phyloP scores from a whole-genome alignment of 2,797 vertebrate genomes.

The Tadarida brasiliensis region DNA sequence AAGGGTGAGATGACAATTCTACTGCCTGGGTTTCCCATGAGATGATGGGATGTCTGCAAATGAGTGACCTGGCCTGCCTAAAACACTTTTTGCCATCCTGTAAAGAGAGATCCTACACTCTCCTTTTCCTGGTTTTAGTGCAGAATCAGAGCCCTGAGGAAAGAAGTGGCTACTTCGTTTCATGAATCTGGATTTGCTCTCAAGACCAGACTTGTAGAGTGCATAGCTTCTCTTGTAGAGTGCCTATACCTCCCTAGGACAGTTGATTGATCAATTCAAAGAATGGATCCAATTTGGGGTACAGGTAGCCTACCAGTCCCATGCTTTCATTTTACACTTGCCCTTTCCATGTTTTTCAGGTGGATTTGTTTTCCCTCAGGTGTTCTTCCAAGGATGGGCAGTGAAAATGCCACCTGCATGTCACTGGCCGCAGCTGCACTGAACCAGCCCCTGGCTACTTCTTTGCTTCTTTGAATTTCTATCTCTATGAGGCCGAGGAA shows the following conservation, averaged over 20 bases:
- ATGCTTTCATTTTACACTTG: not conserved
- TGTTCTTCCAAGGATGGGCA: conserved; percentile 90
- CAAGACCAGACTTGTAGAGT: not conserved
- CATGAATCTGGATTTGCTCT: not conserved
- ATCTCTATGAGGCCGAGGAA: conserved; percentile 93
- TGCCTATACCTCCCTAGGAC: not conserved
- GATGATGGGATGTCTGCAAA: not conserved
- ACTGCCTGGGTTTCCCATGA: fast-evolving
- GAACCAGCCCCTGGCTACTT: conserved; percentile 91
- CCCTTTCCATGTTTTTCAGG: not conserved
- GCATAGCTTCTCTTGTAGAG: too few relatives aligned
- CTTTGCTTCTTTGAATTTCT: conserved; percentile 92
- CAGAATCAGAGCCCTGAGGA: not conserved
- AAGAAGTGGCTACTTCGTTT: not conserved
- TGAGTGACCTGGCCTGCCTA: too few relatives aligned
- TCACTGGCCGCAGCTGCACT: conserved; percentile 89
- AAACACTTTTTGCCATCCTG: not conserved
- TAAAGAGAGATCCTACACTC: not conserved
- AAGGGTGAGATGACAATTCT: not conserved
- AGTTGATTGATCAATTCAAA: not conserved
- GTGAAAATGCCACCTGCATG: conserved; percentile 92
- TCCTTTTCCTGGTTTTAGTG: not conserved
- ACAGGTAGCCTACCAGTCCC: not conserved
- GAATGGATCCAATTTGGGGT: not conserved
- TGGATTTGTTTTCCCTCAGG: conserved; percentile 78